phyloP scores from a whole-genome alignment of 2,888 invertebrate genomes.

The Apodemia zela region DNA sequence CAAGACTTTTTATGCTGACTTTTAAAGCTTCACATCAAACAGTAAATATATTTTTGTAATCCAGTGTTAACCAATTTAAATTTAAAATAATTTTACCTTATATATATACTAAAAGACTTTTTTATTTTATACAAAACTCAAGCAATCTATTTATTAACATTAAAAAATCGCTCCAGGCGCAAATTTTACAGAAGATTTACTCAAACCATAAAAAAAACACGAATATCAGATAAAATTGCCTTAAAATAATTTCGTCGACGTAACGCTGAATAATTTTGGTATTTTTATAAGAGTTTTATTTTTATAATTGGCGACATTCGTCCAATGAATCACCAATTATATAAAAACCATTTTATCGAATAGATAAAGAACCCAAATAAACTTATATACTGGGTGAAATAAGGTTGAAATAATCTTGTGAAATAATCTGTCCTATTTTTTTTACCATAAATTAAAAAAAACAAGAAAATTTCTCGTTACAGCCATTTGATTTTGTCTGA shows the following conservation, averaged over 20 bases:
- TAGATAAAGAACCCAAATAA: too few species aligned
- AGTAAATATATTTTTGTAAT: background rate
- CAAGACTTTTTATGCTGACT: conserved; percentile 7
- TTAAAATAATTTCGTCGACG: background rate
- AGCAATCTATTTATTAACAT: background rate
- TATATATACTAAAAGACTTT: background rate
- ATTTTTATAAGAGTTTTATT: too few species aligned
- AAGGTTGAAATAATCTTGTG: too few species aligned
- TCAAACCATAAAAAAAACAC: background rate
- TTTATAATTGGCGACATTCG: too few species aligned
- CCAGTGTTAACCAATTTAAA: background rate
- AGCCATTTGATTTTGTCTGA: too few species aligned
- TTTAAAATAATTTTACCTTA: background rate
- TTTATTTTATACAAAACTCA: background rate
- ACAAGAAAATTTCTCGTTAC: too few species aligned
- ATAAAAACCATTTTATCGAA: too few species aligned
- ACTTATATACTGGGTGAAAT: too few species aligned
- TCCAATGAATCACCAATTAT: too few species aligned
- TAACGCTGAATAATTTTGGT: too few species aligned
- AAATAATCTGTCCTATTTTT: too few species aligned
- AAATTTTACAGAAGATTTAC: background rate
- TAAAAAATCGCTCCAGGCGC: background rate
- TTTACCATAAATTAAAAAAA: too few species aligned
- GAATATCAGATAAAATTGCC: background rate
- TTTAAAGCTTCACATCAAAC: background rate